Conservation (phyloP, 2,113 vertebrate species). For the Bostrychus sinensis region DNA sequence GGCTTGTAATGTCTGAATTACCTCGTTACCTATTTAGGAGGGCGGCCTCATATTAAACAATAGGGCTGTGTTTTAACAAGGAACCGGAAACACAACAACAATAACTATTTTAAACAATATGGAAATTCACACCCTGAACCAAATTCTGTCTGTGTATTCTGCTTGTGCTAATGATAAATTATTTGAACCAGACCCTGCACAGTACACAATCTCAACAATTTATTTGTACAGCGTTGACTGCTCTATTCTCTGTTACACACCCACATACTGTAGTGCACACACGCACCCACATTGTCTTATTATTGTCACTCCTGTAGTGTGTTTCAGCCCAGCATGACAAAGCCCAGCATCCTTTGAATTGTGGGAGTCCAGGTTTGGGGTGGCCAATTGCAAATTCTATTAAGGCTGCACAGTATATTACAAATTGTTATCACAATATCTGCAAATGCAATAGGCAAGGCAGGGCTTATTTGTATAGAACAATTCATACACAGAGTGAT, state of each 20-base stretch:
- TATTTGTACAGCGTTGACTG: conserved; percentile 29
- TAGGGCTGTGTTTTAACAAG: too few species aligned
- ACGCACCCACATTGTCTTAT: conserved; percentile 13
- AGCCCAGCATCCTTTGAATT: conserved; percentile 46
- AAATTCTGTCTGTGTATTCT: conserved; percentile 36
- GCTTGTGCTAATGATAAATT: conserved; percentile 59
- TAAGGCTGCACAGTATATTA: too few species aligned
- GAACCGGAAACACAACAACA: too few species aligned
- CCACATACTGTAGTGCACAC: neutral
- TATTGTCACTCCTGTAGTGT: conserved; percentile 1
- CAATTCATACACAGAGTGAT: too few species aligned
- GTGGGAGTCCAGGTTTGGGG: conserved; percentile 4
- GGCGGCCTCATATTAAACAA: conserved; percentile 33
- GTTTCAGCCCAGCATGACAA: conserved; percentile 22
- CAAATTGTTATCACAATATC: too few species aligned
- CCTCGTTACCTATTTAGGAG: conserved; percentile 44
- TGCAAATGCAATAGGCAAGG: too few species aligned
- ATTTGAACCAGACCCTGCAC: conserved; percentile 51
- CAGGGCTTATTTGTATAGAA: too few species aligned
- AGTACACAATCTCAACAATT: conserved; percentile 24
- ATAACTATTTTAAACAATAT: too few species aligned
- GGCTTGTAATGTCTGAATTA: conserved; percentile 46
- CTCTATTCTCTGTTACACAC: conserved; percentile 11
- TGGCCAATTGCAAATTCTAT: too few species aligned
- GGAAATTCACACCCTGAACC: conserved; percentile 40